Base-by-base conservation (phyloP, 1,140 invertebrate species). In the Medauroidea extradentata region DNA sequence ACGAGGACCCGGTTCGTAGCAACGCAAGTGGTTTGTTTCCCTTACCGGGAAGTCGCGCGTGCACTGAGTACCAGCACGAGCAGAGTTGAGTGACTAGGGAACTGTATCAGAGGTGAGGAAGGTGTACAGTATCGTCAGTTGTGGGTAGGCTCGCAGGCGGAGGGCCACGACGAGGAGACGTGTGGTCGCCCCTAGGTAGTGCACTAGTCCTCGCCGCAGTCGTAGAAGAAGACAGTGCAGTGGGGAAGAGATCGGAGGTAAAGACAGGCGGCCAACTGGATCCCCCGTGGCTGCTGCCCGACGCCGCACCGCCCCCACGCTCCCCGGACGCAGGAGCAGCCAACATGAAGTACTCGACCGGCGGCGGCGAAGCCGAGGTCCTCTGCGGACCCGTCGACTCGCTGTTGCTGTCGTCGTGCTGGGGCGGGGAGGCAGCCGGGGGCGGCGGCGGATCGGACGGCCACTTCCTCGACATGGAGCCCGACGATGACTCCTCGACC, bases 401-500 rank as follows among this genome's bases (percentile, higher is more conserved):
- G 13, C 63, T 74, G 38, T 70, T 75, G 58, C 66, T 64, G 13
- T 67, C 69, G 16, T 63, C 69, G 5, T 74, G 72, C 60, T 75
- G 73, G 73, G 67, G 67, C 59, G 69, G 68, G 57, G 29, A 34
- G 29, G 29, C 29, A 11, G 69, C 71, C 18, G 63, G 63, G 21
- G 74, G 73, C 3, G 75, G 72, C 5, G 76, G 69, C 21, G 69
- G 67, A 13, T 73, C 66, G 0, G 69, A 70, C 24, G 43, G 27
- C 48, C 29, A 51, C 8, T 56, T 54, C 27, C 54, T 56, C 38
- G 51, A 34, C 38, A 46, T 44, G 41, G 52, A 46, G 16, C 38
- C 71, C 70, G 72, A 76, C n/a, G 69, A 66, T 43, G 74, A 76
- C 52, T 67, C 73, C 27, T 70, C 73, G 52, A 74, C 73, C 16